phyloP scores from a whole-genome alignment of 53 echinoderm and acorn worm species.

The Mesocentrotus franciscanus region DNA sequence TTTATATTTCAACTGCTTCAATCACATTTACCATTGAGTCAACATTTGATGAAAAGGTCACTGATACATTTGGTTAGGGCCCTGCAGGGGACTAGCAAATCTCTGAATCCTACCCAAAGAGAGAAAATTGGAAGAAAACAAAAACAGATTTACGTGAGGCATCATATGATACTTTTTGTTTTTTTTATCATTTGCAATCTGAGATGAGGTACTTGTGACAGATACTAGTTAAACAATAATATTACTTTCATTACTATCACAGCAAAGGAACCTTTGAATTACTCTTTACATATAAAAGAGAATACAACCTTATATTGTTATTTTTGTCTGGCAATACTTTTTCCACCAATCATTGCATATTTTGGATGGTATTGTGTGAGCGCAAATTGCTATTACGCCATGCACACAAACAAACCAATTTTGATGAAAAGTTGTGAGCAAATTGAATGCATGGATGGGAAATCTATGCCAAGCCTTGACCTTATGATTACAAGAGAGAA shows the following conservation, averaged over 20 bases:
- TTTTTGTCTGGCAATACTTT: neutral
- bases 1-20: neutral
- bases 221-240: neutral
- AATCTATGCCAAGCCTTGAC: conserved; percentile 39
- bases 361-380: neutral
- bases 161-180: neutral
- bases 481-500: neutral
- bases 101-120: neutral
- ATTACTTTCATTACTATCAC: neutral
- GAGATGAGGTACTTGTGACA: neutral
- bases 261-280: neutral
- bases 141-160: neutral
- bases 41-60: neutral
- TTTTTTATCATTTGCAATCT: neutral
- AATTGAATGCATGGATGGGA: neutral
- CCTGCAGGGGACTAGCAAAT: neutral
- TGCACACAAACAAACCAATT: conserved; percentile 20
- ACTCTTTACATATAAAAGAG: neutral
- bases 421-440: neutral
- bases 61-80: neutral
- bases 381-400: conserved; percentile 21
- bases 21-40: neutral
- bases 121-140: neutral
- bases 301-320: neutral
- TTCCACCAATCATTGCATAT: neutral